Evolutionary conservation across 1,140 invertebrate genomes (phyloP).

Genomic region (Mesaphorura yosii): DNA sequence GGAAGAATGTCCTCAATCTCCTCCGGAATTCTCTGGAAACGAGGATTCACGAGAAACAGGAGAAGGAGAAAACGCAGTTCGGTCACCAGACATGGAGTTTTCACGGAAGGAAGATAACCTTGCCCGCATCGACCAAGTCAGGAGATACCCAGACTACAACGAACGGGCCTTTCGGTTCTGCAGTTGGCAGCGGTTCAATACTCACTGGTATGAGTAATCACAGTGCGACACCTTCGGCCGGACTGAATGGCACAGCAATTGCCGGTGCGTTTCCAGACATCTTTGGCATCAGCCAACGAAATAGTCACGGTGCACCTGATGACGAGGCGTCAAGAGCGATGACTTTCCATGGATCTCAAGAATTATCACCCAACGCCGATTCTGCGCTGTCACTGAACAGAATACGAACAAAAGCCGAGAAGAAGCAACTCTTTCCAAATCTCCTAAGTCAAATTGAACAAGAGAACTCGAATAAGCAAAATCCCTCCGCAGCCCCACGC

Average conservation of each 20-base stretch:
- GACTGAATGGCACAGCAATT: not conserved
- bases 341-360: not conserved
- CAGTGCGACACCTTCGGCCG: not conserved
- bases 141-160: too few relatives aligned
- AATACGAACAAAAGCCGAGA: constrained; percentile 31
- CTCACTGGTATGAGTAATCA: constrained; percentile 5
- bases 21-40: constrained; percentile 27
- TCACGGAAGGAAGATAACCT: constrained; percentile 27
- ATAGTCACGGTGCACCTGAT: constrained; percentile 1
- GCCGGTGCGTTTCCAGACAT: not conserved
- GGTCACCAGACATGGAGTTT: constrained; percentile 32
- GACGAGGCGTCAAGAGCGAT: not conserved
- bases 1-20: constrained; percentile 27
- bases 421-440: constrained; percentile 31
- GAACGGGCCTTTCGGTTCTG: too few relatives aligned
- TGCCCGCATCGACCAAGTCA: constrained; percentile 20
- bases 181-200: constrained; percentile 1
- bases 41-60: constrained; percentile 27
- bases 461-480: constrained; percentile 23
- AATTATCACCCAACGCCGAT: constrained; percentile 1
- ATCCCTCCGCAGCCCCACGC: not conserved
- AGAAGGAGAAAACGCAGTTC: constrained; percentile 30
- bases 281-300: constrained; percentile 12
- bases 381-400: constrained; percentile 11
- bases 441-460: constrained; percentile 30